Base-by-base conservation (phyloP, 2,888 invertebrate genomes). In the Drosophila anomalata region DNA sequence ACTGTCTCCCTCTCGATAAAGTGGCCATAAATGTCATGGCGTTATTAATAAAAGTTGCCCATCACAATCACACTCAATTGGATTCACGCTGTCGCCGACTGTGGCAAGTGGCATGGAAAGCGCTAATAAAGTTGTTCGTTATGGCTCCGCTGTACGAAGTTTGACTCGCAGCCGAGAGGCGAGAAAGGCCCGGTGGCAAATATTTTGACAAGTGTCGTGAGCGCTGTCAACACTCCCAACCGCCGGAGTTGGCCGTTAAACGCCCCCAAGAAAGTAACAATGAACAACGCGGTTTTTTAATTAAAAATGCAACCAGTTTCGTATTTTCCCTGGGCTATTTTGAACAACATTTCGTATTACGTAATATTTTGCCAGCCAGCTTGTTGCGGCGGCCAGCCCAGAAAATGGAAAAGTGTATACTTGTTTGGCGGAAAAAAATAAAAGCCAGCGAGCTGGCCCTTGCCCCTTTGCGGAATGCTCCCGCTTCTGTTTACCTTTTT, bases 181-280 rank as follows among this genome's bases (percentile, higher is more conserved):
- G 59, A 39, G 44, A 74, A 44, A 39, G 24, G 63, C 51, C 60
- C 50, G 78, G 68, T 67, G 68, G 67, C 74, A 81, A 69, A 81
- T 71, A 76, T 79, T 84, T 70, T 88, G 83, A 88, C 83, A 88
- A 86, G 88, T 87, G 88, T 73, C 83, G 71, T 76, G 59, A 57
- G 78, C 79, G 66, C 88, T 83, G 86, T 84, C 83, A 87, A 78
- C 83, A 70, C 68, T 44, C 46, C 59, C 42, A 69, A 67, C 31
- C 33, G 26, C 6, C n/a, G 9, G 36, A 56, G 22, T 46, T 44
- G 41, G 33, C 26, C 56, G 58, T 68, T 75, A 48, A 60, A 72
- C 87, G 73, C 87, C 84, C 80, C 73, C 78, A 1, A 36, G 61
- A 71, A 47, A 51, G 29, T 9, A 51, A 52, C 47, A n/a, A 47